phyloP scores from a whole-genome alignment of 2,113 vertebrate genomes.

The Poeciliopsis turrubarensis region DNA sequence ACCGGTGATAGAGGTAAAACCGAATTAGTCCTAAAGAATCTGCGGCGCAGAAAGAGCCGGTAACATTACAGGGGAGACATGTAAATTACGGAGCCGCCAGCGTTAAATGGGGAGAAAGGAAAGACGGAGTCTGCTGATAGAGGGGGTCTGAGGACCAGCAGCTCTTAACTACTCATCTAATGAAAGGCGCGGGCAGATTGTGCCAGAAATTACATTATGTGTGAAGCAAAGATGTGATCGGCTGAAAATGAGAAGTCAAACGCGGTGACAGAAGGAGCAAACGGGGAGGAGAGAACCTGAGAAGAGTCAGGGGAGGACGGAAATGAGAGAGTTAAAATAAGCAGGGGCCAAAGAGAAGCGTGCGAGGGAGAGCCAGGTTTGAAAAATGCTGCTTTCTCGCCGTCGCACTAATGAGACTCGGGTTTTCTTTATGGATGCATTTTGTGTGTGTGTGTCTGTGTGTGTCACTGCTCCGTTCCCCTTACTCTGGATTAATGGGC shows the following conservation, averaged over 20 bases:
- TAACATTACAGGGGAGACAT: conserved; percentile 24
- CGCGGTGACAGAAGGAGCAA: neutral
- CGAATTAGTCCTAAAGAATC: conserved; percentile 2
- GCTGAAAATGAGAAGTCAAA: conserved; percentile 38
- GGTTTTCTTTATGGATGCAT: conserved; percentile 46
- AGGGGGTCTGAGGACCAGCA: conserved; percentile 13
- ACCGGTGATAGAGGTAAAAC: neutral
- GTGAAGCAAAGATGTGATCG: conserved; percentile 28
- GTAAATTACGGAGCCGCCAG: conserved; percentile 35
- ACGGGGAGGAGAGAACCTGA: conserved; percentile 7
- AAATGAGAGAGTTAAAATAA: neutral
- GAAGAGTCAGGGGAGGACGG: neutral
- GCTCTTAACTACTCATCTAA: conserved; percentile 4
- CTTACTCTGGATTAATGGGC: conserved; percentile 36
- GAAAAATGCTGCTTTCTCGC: conserved; percentile 45
- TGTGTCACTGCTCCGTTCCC: conserved; percentile 18
- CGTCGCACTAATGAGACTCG: conserved; percentile 52
- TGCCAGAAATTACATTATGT: conserved; percentile 10
- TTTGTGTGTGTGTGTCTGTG: neutral
- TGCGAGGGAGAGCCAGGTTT: conserved; percentile 28
- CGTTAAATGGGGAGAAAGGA: conserved; percentile 5
- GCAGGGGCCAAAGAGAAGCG: conserved; percentile 21
- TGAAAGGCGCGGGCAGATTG: neutral
- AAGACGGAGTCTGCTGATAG: conserved; percentile 1
- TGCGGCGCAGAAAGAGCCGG: neutral